These are phyloP conservation scores for Folsomia manolachei DNA, from an alignment of 2,888 invertebrate species.

Conservation along the genomic window DNA sequence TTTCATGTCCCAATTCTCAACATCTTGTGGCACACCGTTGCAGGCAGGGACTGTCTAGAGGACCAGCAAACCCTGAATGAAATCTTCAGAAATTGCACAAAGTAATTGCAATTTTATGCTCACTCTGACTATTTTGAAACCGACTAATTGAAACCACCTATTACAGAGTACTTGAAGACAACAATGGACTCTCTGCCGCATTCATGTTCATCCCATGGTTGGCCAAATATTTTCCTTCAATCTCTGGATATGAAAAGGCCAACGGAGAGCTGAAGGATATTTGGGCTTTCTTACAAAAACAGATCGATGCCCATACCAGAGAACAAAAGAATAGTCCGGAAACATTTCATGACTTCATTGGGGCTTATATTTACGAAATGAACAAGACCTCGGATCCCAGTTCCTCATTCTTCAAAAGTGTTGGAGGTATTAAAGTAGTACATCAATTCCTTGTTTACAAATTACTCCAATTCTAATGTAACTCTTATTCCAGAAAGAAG, in stretches of 20 bases:
- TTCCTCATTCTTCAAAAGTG: slow-evolving; percentile 34
- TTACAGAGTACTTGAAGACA: slow-evolving; percentile 29
- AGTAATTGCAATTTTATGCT: slow-evolving; percentile 15
- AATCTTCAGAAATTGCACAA: slow-evolving; percentile 18
- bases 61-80: background rate
- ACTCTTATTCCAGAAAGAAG: slow-evolving; percentile 62
- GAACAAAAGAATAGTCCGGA: slow-evolving; percentile 19
- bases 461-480: no score
- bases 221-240: slow-evolving; percentile 32
- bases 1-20: slow-evolving; percentile 31
- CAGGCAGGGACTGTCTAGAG: slow-evolving; percentile 9
- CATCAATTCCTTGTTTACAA: no score
- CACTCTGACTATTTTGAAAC: background rate
- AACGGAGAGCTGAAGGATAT: slow-evolving; percentile 29
- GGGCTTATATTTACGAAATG: slow-evolving; percentile 32
- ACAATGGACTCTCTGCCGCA: slow-evolving; percentile 28
- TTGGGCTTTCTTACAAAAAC: slow-evolving; percentile 24
- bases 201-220: slow-evolving; percentile 43
- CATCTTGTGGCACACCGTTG: slow-evolving; percentile 35
- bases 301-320: slow-evolving; percentile 23
- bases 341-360: slow-evolving; percentile 31
- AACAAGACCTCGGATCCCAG: slow-evolving; percentile 31
- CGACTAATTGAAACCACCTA: background rate
- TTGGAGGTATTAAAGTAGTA: slow-evolving; percentile 32
- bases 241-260: slow-evolving; percentile 31